A percentile compares a stretch with the other conserved stretches of the same genome.
Conservation (phyloP, 2,888 invertebrate genomes). For the Ochlodes sylvanus region DNA sequence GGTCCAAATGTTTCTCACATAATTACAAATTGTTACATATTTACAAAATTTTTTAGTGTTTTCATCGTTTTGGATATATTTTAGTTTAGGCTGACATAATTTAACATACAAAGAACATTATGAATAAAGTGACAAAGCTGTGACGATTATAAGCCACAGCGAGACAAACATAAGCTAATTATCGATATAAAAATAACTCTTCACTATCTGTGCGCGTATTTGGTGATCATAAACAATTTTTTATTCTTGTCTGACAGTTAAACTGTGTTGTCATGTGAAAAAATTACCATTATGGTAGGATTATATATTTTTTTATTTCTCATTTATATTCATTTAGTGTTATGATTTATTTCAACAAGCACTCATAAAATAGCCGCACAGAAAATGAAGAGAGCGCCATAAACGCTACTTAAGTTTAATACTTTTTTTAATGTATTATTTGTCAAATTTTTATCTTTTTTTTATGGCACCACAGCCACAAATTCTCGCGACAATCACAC, state of each 20-base stretch:
- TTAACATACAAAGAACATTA: constrained; percentile 69
- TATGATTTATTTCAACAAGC: neutral
- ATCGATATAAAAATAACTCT: constrained; percentile 68
- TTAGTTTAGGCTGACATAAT: constrained; percentile 55
- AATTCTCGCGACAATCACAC: constrained; percentile 64
- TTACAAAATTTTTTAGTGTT: constrained; percentile 13
- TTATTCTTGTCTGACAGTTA: neutral
- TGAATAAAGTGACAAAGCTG: constrained; percentile 71
- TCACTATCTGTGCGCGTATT: constrained; percentile 55
- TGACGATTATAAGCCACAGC: constrained; percentile 65
- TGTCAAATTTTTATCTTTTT: constrained; percentile 78
- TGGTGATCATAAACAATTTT: constrained; percentile 6
- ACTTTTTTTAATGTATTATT: constrained; percentile 81
- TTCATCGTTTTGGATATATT: constrained; percentile 11
- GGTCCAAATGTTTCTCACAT: constrained; percentile 27
- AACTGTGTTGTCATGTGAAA: constrained; percentile 32
- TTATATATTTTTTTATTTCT: neutral
- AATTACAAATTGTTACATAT: constrained; percentile 1
- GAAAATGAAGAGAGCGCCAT: constrained; percentile 53
- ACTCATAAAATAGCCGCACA: constrained; percentile 40
- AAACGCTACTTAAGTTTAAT: constrained; percentile 74
- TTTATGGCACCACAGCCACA: constrained; percentile 81
- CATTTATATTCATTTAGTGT: neutral
- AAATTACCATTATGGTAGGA: constrained; percentile 32
- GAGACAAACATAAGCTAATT: constrained; percentile 70